Base-by-base conservation (phyloP, 2,888 invertebrate genomes). In the Amblyjoppa fuscipennis region DNA sequence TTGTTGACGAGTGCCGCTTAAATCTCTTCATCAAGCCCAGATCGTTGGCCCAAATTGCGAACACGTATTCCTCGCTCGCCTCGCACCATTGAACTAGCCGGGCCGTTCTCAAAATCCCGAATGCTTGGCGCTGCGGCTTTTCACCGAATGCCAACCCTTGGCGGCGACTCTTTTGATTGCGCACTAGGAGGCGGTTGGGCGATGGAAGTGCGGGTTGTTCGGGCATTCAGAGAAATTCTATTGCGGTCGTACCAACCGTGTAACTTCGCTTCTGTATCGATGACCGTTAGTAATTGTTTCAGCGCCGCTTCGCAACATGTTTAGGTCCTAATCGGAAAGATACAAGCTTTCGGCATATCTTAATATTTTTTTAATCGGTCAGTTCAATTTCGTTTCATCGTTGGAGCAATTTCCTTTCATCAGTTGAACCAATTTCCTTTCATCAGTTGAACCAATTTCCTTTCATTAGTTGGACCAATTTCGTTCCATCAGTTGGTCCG, bases 11-110 rank as follows among this genome's bases (percentile, higher is more conserved):
- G 77, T 53, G 68, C 56, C 77, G 68, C 77, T 77, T 41, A 77
- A 77, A 77, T 77, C 77, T 77, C 68, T 77, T 77, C 77, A 77
- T 77, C 77, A 68, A 77, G 68, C 68, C 6, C 77, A 68, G 68
- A 77, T 77, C 68, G 77, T 77, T 53, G 59, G 53, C 41, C 77
- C 66, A 56, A 77, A 68, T 77, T 77, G 56, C 68, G 41, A 53
- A 31, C 68, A 64, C 76, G 76, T 66, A 66, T 66, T 49, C 75
- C 34, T 16, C 34, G 16, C 25, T 41, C 28, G 53, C 16, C 68
- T 77, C 68, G 53, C 77, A 68, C 77, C 64, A 31, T 28, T 31
- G 34, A 31, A 16, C 28, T 25, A 41, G 53, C 7, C 25, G 77
- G 41, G 53, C 53, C n/a, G 31, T 16, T 31, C 68, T 53, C 68